phyloP scores from a whole-genome alignment of 2,113 vertebrate genomes.

The Phycodurus eques region DNA sequence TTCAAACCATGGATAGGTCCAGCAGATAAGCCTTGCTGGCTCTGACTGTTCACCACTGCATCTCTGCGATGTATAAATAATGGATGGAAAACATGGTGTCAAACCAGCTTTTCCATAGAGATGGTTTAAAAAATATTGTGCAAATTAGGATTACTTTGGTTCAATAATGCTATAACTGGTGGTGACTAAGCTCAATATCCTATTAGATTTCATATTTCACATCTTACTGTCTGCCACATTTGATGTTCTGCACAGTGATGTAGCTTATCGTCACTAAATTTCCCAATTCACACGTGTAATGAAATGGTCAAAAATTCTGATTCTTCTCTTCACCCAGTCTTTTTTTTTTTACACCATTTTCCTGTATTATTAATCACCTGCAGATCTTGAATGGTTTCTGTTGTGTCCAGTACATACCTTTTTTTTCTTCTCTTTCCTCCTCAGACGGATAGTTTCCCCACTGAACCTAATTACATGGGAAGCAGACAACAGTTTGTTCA shows the following conservation, averaged over 20 bases:
- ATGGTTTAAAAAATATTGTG: not conserved
- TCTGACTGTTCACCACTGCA: not conserved
- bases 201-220: slow-evolving; percentile 28
- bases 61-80: not conserved
- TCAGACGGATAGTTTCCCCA: slow-evolving; percentile 99
- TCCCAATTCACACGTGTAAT: slow-evolving; percentile 83
- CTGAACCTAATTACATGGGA: slow-evolving; percentile 99
- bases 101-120: not conserved
- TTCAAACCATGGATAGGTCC: not conserved
- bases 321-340: slow-evolving; percentile 19
- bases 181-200: not conserved
- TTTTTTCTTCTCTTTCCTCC: slow-evolving; percentile 74
- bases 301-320: slow-evolving; percentile 76
- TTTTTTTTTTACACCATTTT: slow-evolving; percentile 26
- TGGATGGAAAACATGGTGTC: not conserved
- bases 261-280: slow-evolving; percentile 79
- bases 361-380: slow-evolving; percentile 89
- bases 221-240: slow-evolving; percentile 23
- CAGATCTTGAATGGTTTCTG: slow-evolving; percentile 85
- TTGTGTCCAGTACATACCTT: slow-evolving; percentile 83
- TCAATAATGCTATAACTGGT: not conserved
- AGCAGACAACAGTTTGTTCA: slow-evolving; percentile 99
- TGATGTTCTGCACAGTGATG: slow-evolving; percentile 31
- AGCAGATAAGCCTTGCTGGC: not conserved
- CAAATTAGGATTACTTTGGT: not conserved